A percentile compares a stretch with the other conserved stretches of the same genome.
These are phyloP conservation scores for Zaprionus obscuricornis DNA, from an alignment of 2,888 invertebrate species.

Conservation along the genomic window DNA sequence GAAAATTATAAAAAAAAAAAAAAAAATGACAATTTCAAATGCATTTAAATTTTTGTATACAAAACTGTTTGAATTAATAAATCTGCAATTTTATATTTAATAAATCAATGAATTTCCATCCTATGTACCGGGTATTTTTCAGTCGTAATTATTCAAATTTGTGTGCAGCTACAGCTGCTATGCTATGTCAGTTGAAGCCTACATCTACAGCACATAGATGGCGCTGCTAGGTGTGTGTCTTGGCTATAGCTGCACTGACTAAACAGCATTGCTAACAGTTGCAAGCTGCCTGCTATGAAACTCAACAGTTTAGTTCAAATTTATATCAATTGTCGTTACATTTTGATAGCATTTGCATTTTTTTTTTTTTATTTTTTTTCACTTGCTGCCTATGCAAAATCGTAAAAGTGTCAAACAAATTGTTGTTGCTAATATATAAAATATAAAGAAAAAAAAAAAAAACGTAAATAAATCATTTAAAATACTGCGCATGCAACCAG, in stretches of 20 bases:
- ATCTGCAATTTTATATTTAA: no score
- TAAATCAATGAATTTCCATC: no score
- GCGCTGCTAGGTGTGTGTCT: slow-evolving; percentile 10
- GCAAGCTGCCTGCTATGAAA: slow-evolving; percentile 14
- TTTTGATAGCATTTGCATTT: slow-evolving; percentile 3
- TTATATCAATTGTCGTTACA: neutral
- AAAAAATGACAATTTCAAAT: no score
- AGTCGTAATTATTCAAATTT: no score
- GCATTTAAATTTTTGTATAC: slow-evolving; percentile 8
- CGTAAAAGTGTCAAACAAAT: slow-evolving; percentile 43
- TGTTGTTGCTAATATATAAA: slow-evolving; percentile 14
- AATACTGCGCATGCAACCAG: slow-evolving; percentile 22
- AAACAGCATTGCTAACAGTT: neutral
- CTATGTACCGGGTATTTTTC: no score
- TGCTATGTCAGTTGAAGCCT: no score
- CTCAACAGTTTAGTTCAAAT: neutral
- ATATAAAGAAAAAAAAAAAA: neutral
- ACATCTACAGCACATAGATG: no score
- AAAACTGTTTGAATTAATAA: slow-evolving; percentile 12
- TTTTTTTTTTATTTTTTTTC: neutral
- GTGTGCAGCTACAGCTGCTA: no score
- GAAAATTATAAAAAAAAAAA: no score
- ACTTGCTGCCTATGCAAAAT: slow-evolving; percentile 52
- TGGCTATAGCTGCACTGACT: neutral
- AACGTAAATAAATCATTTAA: slow-evolving; percentile 25